Percentiles rank a stretch among this genome's conserved stretches.
Conservation (phyloP, 1,140 invertebrate species). For the Aporrectodea caliginosa region DNA sequence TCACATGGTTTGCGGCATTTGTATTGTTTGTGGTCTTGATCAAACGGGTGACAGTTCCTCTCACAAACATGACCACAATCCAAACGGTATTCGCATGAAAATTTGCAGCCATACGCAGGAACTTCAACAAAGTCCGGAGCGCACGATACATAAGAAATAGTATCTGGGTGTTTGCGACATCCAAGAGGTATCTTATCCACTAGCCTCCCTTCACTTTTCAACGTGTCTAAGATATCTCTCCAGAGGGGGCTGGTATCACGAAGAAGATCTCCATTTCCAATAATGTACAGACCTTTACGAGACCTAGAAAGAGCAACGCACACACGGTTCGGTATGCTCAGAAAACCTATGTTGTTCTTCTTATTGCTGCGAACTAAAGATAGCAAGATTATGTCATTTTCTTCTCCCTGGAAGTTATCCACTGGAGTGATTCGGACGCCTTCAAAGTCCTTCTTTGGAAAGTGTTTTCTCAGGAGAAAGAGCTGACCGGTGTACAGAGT, state of each 20-base stretch:
- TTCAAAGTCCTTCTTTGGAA: conserved; percentile 2
- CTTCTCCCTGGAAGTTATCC: conserved; percentile 41
- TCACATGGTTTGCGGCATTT: conserved; percentile 29
- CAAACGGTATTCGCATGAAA: conserved; percentile 34
- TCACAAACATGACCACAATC: conserved; percentile 38
- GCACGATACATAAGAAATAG: conserved; percentile 26
- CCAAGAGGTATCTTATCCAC: conserved; percentile 31
- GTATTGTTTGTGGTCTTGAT: conserved; percentile 4
- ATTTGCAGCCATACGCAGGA: conserved; percentile 38
- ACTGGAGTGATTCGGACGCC: conserved; percentile 11
- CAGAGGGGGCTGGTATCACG: conserved; percentile 35
- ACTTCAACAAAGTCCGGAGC: conserved; percentile 38
- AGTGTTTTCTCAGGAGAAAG: conserved; percentile 7
- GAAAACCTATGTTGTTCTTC: conserved; percentile 35
- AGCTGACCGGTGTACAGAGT: conserved; percentile 31
- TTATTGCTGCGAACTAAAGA: conserved; percentile 40
- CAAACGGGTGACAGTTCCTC: conserved; percentile 27
- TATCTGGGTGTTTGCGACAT: conserved; percentile 28
- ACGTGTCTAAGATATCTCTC: conserved; percentile 41
- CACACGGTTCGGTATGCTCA: conserved; percentile 36
- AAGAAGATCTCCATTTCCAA: conserved; percentile 37
- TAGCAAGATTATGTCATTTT: conserved; percentile 42
- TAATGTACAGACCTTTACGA: conserved; percentile 29
- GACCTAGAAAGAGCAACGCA: conserved; percentile 39
- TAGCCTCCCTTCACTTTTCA: conserved; percentile 38